These are phyloP conservation scores for Trachelus tabidus DNA, from an alignment of 2,888 invertebrate genomes.

Conservation along the genomic window DNA sequence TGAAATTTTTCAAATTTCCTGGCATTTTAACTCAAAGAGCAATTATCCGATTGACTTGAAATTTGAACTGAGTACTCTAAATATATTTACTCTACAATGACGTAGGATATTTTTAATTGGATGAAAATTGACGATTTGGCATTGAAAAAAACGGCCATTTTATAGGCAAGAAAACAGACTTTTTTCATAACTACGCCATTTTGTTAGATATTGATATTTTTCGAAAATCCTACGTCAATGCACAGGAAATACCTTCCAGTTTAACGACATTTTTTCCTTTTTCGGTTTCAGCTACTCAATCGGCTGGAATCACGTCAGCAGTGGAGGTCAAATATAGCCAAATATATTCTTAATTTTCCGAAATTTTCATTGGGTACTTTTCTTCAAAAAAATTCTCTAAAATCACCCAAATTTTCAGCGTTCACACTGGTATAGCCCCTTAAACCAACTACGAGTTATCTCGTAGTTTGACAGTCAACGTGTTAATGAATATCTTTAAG, in stretches of 20 bases:
- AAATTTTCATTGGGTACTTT: too few relatives aligned
- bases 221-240: conserved; percentile 5
- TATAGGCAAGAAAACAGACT: not conserved
- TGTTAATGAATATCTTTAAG: too few relatives aligned
- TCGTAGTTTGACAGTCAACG: too few relatives aligned
- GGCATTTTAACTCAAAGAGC: conserved; percentile 21
- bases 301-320: conserved; percentile 6
- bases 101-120: conserved; percentile 5
- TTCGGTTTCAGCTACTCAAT: conserved; percentile 11
- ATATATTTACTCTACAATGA: conserved; percentile 11
- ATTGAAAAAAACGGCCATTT: conserved; percentile 6
- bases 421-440: too few relatives aligned
- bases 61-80: conserved; percentile 7
- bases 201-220: conserved; percentile 4
- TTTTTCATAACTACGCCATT: conserved; percentile 11
- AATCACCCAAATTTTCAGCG: too few relatives aligned
- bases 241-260: conserved; percentile 9
- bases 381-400: too few relatives aligned
- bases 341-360: too few relatives aligned
- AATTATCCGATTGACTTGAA: conserved; percentile 16
- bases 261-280: conserved; percentile 10
- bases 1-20: conserved; percentile 26
- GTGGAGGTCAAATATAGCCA: not conserved
- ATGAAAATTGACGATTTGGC: conserved; percentile 12
- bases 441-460: too few relatives aligned